Percentiles rank a stretch among this genome's conserved stretches.
Evolutionary conservation across 2,797 vertebrate genomes (phyloP).

Genomic region (Leptatherina wallacei): DNA sequence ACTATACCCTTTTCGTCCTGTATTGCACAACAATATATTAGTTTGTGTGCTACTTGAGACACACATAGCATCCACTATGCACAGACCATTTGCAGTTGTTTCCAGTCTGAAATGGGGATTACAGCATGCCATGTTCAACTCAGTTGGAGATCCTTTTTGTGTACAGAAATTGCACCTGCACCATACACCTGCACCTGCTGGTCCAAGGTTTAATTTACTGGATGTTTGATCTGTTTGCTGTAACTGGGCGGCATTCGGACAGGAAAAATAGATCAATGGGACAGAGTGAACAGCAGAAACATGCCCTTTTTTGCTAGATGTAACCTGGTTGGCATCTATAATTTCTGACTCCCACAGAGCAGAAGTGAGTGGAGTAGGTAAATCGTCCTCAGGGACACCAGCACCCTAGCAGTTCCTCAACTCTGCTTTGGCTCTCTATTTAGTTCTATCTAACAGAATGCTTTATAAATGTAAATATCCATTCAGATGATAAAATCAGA

Average conservation of each 20-base stretch:
- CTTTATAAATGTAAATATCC: neutral
- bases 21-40: slow-evolving; percentile 36
- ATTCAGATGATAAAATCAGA: neutral
- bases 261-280: slow-evolving; percentile 43
- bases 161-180: slow-evolving; percentile 16
- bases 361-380: slow-evolving; percentile 15
- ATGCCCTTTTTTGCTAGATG: slow-evolving; percentile 32
- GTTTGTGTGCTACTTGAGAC: slow-evolving; percentile 11
- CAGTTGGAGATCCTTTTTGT: neutral
- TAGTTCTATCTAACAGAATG: slow-evolving; percentile 12
- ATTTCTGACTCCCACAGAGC: slow-evolving; percentile 42
- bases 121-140: neutral
- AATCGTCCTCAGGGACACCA: slow-evolving; percentile 19
- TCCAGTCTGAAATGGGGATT: slow-evolving; percentile 25
- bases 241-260: slow-evolving; percentile 28
- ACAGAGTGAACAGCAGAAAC: slow-evolving; percentile 18
- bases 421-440: neutral
- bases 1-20: neutral
- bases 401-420: slow-evolving; percentile 9
- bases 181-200: slow-evolving; percentile 48
- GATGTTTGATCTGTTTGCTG: slow-evolving; percentile 51
- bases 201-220: slow-evolving; percentile 52
- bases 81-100: slow-evolving; percentile 49
- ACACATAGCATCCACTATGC: slow-evolving; percentile 28
- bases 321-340: slow-evolving; percentile 17